Base-by-base conservation (phyloP, 2,113 vertebrate genomes). In the Heloderma charlesbogerti region DNA sequence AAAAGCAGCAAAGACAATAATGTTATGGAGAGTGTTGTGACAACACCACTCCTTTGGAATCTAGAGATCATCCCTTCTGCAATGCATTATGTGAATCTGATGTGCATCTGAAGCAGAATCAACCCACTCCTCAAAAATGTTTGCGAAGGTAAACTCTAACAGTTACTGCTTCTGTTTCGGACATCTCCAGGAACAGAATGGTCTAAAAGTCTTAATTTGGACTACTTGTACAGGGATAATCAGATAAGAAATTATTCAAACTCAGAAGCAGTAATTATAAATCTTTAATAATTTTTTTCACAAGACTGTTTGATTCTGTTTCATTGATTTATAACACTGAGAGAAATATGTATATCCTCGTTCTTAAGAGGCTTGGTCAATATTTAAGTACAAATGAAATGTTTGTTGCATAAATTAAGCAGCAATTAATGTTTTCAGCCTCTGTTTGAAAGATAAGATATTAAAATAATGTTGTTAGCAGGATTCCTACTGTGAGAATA, bases 401-500 rank as follows among this genome's bases (percentile, higher is more conserved):
- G 95, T 96, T 96, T 97, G 91, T 97, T 97, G 94, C 95, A 96
- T 97, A 97, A 97, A 97, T 96, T 96, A 97, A 96, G 94, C 87
- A 96, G 95, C 96, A 97, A 97, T 98, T 98, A 98, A 96, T 96
- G 90, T 96, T 96, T 97, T 97, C 90, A 94, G 92, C 84, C 84
- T 93, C 92, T 85, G 43, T 93, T 97, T 97, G 91, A 97, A 97
- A 91, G 93, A 93, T 93, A 93, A 93, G 91, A 89, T 91, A 95
- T 97, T 95, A 96, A 96, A 96, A 96, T 94, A 94, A 84, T 88
- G 93, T 96, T 96, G 94, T 95, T 96, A 94, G 92, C 84, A 89
- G 95, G 84, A 96, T 97, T 95, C 98, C 97, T 92, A 94, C 98
- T 97, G 97, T 90, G 97, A 97, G 95, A 97, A 96, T 98, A 98